A percentile compares a stretch with the other conserved stretches of the same genome.
phyloP scores from a whole-genome alignment of 2,113 vertebrate species.

The Notothenia coriiceps region DNA sequence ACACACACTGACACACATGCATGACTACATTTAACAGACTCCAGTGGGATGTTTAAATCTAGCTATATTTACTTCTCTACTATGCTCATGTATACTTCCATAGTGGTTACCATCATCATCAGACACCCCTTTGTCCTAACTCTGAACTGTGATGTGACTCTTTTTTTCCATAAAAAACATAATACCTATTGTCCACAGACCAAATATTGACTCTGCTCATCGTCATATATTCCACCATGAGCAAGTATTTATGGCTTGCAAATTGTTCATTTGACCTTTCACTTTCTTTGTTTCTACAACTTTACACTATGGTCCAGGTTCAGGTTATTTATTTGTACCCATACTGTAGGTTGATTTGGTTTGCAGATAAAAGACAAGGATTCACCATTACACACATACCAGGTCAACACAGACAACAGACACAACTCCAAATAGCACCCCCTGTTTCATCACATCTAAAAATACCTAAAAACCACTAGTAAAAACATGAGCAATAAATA shows the following conservation, averaged over 20 bases:
- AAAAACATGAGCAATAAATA: too few species aligned
- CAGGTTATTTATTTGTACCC: too few species aligned
- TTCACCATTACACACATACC: too few species aligned
- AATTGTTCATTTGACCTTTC: neutral
- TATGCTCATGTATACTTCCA: neutral
- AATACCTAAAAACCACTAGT: too few species aligned
- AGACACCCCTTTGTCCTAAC: slow-evolving; percentile 1
- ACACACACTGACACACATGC: slow-evolving; percentile 4
- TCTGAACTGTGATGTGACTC: slow-evolving; percentile 20
- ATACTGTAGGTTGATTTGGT: too few species aligned
- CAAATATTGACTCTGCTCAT: slow-evolving; percentile 46
- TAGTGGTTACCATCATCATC: slow-evolving; percentile 10
- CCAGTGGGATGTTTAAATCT: slow-evolving; percentile 15
- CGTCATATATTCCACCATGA: neutral
- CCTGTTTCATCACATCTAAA: too few species aligned
- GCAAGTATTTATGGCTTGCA: neutral
- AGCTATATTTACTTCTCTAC: slow-evolving; percentile 40
- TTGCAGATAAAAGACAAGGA: too few species aligned
- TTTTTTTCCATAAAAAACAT: slow-evolving; percentile 39
- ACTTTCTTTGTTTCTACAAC: neutral
- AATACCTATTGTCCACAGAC: slow-evolving; percentile 22
- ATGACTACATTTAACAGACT: slow-evolving; percentile 27
- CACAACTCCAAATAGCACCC: too few species aligned
- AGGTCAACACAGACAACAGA: too few species aligned
- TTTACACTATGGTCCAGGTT: too few species aligned